A percentile compares a stretch with the other conserved stretches of the same genome.
These are phyloP conservation scores for Microtus ochrogaster DNA, from an alignment of 2,113 vertebrate species.

Conservation along the genomic window DNA sequence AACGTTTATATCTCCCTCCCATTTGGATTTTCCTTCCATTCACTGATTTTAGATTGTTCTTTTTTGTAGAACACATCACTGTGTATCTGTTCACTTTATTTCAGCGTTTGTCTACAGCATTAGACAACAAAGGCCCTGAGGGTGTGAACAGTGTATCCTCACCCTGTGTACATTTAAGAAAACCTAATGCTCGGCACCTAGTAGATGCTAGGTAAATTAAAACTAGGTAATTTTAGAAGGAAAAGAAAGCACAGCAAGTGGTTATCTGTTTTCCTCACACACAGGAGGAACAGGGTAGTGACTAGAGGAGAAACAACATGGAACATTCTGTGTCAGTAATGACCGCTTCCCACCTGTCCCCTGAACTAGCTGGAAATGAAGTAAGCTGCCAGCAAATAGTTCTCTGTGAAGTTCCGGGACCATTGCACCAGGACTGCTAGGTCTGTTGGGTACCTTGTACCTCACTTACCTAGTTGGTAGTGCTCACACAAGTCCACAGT, in stretches of 20 bases:
- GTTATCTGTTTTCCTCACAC: not conserved
- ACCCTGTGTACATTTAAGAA: not conserved
- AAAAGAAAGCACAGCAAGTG: not conserved
- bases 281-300: not conserved
- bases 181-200: not conserved
- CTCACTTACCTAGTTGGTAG: not conserved
- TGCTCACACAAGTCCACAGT: not conserved
- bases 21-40: not conserved
- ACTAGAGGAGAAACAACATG: not conserved
- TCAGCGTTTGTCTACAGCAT: not conserved
- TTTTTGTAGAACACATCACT: not conserved
- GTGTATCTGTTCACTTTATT: not conserved
- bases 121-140: not conserved
- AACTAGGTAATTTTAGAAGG: slow-evolving; percentile 7
- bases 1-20: not conserved
- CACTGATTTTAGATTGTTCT: not conserved
- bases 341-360: not conserved
- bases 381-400: not conserved
- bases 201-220: slow-evolving; percentile 11
- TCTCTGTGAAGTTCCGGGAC: not conserved
- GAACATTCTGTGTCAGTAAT: not conserved
- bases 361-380: not conserved
- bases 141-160: not conserved
- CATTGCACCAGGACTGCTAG: not conserved
- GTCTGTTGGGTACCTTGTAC: accelerated